Conservation (phyloP, 1,140 invertebrate genomes). For the Atopsyche davidsoni region DNA sequence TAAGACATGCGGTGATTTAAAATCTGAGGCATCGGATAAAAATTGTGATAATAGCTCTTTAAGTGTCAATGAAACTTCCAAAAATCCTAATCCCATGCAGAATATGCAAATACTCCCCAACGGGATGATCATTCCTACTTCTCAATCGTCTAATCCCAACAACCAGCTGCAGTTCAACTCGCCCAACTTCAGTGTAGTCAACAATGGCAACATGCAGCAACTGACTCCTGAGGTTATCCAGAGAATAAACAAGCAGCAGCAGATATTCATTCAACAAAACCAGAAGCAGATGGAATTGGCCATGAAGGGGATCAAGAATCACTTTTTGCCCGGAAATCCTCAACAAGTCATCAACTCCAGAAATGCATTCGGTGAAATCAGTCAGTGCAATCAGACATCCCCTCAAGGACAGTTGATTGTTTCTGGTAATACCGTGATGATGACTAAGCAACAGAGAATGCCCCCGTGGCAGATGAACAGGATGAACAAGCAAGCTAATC, state of each 20-base stretch:
- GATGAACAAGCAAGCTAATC: conserved; percentile 35
- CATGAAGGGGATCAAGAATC: conserved; percentile 47
- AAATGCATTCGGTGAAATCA: conserved; percentile 14
- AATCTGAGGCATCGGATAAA: conserved; percentile 13
- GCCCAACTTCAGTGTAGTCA: conserved; percentile 36
- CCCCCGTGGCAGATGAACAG: conserved; percentile 60
- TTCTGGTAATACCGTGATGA: conserved; percentile 44
- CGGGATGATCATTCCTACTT: conserved; percentile 12
- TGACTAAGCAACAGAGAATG: conserved; percentile 46
- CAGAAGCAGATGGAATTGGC: conserved; percentile 49
- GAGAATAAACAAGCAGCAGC: conserved; percentile 54
- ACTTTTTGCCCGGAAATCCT: conserved; percentile 36
- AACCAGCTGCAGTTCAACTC: conserved; percentile 39
- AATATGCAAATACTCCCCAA: conserved; percentile 21
- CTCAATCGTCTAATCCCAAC: conserved; percentile 35
- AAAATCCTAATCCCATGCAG: conserved; percentile 9
- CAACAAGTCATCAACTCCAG: conserved; percentile 30
- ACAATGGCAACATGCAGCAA: conserved; percentile 35
- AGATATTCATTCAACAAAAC: conserved; percentile 51
- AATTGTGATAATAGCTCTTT: neutral
- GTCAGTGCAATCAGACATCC: conserved; percentile 11
- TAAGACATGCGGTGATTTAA: neutral
- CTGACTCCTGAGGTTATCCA: conserved; percentile 51
- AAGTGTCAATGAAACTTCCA: conserved; percentile 10
- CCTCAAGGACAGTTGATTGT: conserved; percentile 44